phyloP scores from a whole-genome alignment of 2,888 invertebrate species.

The Thymelicus lineola region DNA sequence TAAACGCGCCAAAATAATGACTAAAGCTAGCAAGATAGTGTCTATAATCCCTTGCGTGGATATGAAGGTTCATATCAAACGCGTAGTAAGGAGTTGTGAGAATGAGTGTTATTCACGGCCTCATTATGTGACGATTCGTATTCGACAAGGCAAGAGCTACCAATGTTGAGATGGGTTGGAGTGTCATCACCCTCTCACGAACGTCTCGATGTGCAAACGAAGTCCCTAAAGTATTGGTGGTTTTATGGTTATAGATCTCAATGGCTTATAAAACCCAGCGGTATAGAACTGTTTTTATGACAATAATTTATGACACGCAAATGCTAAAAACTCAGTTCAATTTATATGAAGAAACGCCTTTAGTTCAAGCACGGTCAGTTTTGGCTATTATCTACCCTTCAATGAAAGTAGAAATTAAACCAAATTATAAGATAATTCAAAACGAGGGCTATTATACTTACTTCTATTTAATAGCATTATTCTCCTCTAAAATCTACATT shows the following conservation, averaged over 20 bases:
- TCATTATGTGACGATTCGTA: slow-evolving; percentile 80
- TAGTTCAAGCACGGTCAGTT: too few species aligned
- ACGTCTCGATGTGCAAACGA: slow-evolving; percentile 23
- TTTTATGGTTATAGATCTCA: slow-evolving; percentile 3
- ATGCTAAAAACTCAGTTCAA: too few species aligned
- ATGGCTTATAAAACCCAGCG: not conserved
- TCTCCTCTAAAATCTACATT: too few species aligned
- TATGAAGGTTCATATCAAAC: slow-evolving; percentile 51
- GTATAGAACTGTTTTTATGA: not conserved
- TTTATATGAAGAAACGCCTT: too few species aligned
- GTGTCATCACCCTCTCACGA: slow-evolving; percentile 54
- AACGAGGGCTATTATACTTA: too few species aligned
- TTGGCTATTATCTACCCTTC: too few species aligned
- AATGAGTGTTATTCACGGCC: slow-evolving; percentile 80
- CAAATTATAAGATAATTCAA: too few species aligned
- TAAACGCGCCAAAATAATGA: slow-evolving; percentile 48
- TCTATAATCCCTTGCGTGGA: slow-evolving; percentile 56
- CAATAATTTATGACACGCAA: not conserved
- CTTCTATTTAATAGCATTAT: too few species aligned
- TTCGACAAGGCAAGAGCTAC: slow-evolving; percentile 66
- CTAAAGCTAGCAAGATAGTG: slow-evolving; percentile 51
- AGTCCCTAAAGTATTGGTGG: slow-evolving; percentile 18
- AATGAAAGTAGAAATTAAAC: too few species aligned
- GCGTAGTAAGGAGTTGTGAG: slow-evolving; percentile 63
- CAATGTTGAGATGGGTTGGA: slow-evolving; percentile 58